Evolutionary conservation across 1,140 invertebrate species (phyloP).

Genomic region (Drosophila teissieri): DNA sequence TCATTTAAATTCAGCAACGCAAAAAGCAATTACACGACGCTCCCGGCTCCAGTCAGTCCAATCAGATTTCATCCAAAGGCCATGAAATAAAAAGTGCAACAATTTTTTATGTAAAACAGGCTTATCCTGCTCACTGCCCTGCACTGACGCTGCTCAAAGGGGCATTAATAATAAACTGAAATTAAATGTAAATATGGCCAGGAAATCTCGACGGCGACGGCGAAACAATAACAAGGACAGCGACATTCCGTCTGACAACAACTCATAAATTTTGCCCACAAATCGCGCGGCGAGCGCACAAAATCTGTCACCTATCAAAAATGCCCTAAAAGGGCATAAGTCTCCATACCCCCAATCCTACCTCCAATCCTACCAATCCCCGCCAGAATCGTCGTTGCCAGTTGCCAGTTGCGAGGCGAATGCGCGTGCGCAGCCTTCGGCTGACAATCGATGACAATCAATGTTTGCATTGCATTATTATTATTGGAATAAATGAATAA

Average conservation of each 20-base stretch:
- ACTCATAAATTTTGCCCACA: conserved; percentile 80
- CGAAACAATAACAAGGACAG: conserved; percentile 32
- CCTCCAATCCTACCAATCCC: no score
- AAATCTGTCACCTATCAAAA: conserved; percentile 84
- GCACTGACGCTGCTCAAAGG: conserved; percentile 6
- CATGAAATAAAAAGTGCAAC: conserved; percentile 57
- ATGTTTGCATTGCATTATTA: conserved; percentile 84
- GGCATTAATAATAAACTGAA: conserved; percentile 72
- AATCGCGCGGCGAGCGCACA: conserved; percentile 68
- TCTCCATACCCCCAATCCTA: conserved; percentile 5
- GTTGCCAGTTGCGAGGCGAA: conserved; percentile 39
- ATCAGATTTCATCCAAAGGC: conserved; percentile 21
- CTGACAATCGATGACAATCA: conserved; percentile 83
- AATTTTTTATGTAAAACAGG: conserved; percentile 70
- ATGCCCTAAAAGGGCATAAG: conserved; percentile 83
- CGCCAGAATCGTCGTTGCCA: conserved; percentile 32
- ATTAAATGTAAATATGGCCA: conserved; percentile 71
- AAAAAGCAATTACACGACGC: conserved; percentile 78
- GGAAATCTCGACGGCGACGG: conserved; percentile 37
- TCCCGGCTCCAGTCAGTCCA: neutral
- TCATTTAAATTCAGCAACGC: conserved; percentile 82
- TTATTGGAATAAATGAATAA: conserved; percentile 84
- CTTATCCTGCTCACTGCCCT: neutral
- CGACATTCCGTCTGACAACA: conserved; percentile 50
- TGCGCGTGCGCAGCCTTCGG: conserved; percentile 66